Evolutionary conservation across 1,140 invertebrate species (phyloP).

Genomic region (Parasteatoda tepidariorum): DNA sequence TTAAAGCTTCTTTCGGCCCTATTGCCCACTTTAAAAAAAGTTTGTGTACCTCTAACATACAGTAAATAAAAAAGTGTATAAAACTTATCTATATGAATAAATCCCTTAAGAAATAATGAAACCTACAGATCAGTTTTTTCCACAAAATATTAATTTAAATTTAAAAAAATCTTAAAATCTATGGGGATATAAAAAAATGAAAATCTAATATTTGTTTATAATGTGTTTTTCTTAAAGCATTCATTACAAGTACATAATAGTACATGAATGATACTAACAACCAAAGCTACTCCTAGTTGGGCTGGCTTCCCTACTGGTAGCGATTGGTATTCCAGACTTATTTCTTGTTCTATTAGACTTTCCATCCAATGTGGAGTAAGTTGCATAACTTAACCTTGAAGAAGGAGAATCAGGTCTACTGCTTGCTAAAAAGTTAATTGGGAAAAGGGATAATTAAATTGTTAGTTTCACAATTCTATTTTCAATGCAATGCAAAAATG

Average conservation of each 20-base stretch:
- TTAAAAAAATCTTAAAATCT: too few relatives aligned
- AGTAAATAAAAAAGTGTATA: too few relatives aligned
- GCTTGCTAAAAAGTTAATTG: slow-evolving; percentile 73
- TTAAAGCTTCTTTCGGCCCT: too few relatives aligned
- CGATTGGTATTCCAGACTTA: slow-evolving; percentile 77
- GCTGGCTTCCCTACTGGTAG: slow-evolving; percentile 70
- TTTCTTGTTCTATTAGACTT: slow-evolving; percentile 64
- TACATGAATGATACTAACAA: slow-evolving; percentile 20
- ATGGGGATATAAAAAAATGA: too few relatives aligned
- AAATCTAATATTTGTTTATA: too few relatives aligned
- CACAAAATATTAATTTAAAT: too few relatives aligned
- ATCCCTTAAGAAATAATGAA: too few relatives aligned
- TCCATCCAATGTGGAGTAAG: slow-evolving; percentile 69
- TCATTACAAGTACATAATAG: background rate
- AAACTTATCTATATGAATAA: too few relatives aligned
- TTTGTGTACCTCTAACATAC: too few relatives aligned
- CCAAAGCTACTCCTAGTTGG: slow-evolving; percentile 56
- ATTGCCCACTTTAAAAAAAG: too few relatives aligned
- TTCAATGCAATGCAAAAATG: too few relatives aligned
- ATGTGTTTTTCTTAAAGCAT: background rate
- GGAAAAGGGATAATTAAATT: background rate
- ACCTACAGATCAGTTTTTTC: too few relatives aligned
- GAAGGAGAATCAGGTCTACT: slow-evolving; percentile 89
- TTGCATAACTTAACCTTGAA: slow-evolving; percentile 79
- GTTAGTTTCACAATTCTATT: background rate